Conservation (phyloP, 2,888 invertebrate species). For the Pristionchus arcanus region DNA sequence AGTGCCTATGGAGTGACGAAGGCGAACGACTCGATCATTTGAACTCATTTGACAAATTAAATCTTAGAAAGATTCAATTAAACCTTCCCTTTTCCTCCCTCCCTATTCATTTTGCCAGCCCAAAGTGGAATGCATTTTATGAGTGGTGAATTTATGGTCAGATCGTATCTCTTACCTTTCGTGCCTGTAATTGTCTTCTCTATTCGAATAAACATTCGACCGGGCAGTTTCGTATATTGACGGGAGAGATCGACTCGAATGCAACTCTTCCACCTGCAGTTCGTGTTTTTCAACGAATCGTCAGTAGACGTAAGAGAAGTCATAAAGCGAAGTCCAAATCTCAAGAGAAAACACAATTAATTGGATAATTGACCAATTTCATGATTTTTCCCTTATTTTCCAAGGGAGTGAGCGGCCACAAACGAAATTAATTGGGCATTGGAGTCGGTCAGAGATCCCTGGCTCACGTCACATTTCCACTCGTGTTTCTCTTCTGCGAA, state of each 20-base stretch:
- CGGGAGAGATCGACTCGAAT: neutral
- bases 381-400: too few species aligned
- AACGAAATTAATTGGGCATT: neutral
- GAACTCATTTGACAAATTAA: too few species aligned
- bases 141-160: neutral
- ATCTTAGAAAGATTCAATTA: too few species aligned
- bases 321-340: neutral
- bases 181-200: constrained; percentile 29
- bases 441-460: neutral
- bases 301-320: neutral
- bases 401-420: neutral
- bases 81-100: too few species aligned
- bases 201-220: neutral
- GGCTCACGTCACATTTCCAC: neutral
- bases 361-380: too few species aligned
- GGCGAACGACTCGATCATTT: too few species aligned
- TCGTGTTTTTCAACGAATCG: neutral
- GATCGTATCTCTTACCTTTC: constrained; percentile 5
- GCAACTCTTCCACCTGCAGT: constrained; percentile 19
- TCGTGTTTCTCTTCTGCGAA: neutral
- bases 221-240: neutral
- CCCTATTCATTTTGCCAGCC: too few species aligned
- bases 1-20: too few species aligned
- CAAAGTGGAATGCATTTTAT: too few species aligned
- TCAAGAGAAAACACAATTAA: neutral